Base-by-base conservation (phyloP, 2,113 vertebrate genomes). In the Ceuthmochares aereus region DNA sequence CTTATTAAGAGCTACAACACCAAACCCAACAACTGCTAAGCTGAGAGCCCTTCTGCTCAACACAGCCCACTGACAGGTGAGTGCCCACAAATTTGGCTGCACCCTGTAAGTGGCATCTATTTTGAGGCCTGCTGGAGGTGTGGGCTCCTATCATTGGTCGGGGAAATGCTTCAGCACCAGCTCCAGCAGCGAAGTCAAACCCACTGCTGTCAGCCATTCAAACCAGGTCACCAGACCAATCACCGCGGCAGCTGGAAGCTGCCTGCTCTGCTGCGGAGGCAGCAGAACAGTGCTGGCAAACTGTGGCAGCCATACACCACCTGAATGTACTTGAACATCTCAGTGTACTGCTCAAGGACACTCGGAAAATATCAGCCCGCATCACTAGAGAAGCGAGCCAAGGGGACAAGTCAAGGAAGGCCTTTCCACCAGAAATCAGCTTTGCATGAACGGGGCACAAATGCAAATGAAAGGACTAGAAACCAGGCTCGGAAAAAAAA, bases 311-410 rank as follows among this genome's bases (percentile, higher is more conserved):
- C 52, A 0, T 9, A 22, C 47, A 20, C 42, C 47, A n/a, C 14
- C 8, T 5, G 15, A 19, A 47, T 1, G 18, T 11, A 22, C 43
- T 34, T 0, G 0, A 76, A n/a, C 10, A 49, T 3, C 54, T 27
- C 1, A 7, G 16, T 63, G 34, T 6, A 18, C 15, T 40, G 32
- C 27, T n/a, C 34, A 9, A 19, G 19, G 76, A 68, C 29, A 34
- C 32, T 10, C 47, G 16, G 72, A 34, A 78, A 72, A 29, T 0
- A 2, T 6, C 70, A 45, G 67, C 7, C 14, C 16, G 14, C 1
- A 1, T 10, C 29, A 21, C 69, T 19, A 17, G 29, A 42, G 64
- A 78, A 43, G 23, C 14, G 54, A 72, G 58, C 9, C n/a, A 43
- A 67, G 54, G 7, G 25, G 30, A 72, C 47, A 20, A 79, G 21